Evolutionary conservation across 2,888 invertebrate genomes (phyloP).

Genomic region (Clunio marinus): DNA sequence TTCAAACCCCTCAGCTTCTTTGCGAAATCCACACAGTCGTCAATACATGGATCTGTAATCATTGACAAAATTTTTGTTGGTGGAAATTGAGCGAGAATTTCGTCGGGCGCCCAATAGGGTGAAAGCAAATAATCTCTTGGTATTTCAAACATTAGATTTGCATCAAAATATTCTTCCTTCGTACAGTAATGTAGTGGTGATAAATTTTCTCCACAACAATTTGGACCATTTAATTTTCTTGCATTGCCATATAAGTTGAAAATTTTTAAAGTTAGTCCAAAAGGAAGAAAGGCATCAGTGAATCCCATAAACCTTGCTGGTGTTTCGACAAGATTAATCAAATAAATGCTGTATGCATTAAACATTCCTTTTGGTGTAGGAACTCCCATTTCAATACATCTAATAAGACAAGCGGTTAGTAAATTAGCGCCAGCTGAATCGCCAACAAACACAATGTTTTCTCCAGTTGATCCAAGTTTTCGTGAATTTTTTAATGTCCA

Average conservation of each 20-base stretch:
- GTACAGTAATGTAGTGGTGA: neutral
- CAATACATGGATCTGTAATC: constrained; percentile 81
- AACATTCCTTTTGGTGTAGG: constrained; percentile 82
- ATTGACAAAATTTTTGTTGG: constrained; percentile 76
- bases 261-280: constrained; percentile 87
- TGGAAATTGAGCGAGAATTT: constrained; percentile 71
- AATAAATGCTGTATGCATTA: constrained; percentile 82
- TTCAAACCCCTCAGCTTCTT: constrained; percentile 75
- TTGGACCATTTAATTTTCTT: neutral
- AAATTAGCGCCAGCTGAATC: constrained; percentile 97
- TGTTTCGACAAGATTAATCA: constrained; percentile 84
- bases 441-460: constrained; percentile 68
- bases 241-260: constrained; percentile 60
- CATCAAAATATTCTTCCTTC: constrained; percentile 48
- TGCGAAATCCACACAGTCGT: constrained; percentile 94
- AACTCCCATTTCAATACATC: constrained; percentile 71
- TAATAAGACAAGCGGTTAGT: constrained; percentile 70
- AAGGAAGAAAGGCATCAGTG: constrained; percentile 91
- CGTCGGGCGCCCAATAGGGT: constrained; percentile 80
- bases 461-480: constrained; percentile 67
- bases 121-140: constrained; percentile 70
- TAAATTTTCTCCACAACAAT: neutral
- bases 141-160: constrained; percentile 69
- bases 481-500: constrained; percentile 85
- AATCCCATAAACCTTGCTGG: constrained; percentile 87